Percentiles rank a stretch among this genome's conserved stretches.
Evolutionary conservation across 2,888 invertebrate genomes (phyloP).

Genomic region (Mantis religiosa): DNA sequence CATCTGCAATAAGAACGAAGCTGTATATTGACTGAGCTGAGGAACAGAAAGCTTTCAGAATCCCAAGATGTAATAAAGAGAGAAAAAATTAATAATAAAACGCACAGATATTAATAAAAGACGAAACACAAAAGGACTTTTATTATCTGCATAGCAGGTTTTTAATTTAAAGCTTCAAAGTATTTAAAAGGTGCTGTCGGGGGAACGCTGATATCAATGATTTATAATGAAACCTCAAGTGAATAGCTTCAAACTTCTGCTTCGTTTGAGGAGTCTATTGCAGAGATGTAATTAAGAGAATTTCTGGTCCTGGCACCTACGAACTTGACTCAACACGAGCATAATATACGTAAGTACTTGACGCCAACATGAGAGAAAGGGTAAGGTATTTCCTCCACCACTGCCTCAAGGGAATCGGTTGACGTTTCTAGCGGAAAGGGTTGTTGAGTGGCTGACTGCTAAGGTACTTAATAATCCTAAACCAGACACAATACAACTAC

Average conservation of each 20-base stretch:
- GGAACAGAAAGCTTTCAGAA: neutral
- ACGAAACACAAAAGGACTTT: neutral
- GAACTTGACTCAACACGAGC: neutral
- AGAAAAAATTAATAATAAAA: neutral
- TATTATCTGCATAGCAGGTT: neutral
- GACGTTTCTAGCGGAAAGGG: neutral
- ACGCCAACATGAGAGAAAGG: neutral
- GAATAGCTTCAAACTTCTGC: neutral
- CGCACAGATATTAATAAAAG: neutral
- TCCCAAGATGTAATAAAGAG: neutral
- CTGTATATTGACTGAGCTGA: neutral
- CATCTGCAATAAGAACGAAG: too few relatives aligned
- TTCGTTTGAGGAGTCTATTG: neutral
- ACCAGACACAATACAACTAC: too few relatives aligned
- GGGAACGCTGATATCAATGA: neutral
- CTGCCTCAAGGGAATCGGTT: neutral
- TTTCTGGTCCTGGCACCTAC: neutral
- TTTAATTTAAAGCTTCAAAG: neutral
- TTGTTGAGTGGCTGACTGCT: neutral
- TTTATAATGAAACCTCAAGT: too few relatives aligned
- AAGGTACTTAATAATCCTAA: too few relatives aligned
- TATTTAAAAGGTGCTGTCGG: neutral
- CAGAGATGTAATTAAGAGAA: neutral
- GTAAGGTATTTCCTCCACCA: neutral
- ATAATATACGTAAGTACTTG: neutral